Evolutionary conservation across 2,797 vertebrate genomes (phyloP), one percentile per base, ranked within the genome.

Genomic region (Spinus pinus): DNA sequence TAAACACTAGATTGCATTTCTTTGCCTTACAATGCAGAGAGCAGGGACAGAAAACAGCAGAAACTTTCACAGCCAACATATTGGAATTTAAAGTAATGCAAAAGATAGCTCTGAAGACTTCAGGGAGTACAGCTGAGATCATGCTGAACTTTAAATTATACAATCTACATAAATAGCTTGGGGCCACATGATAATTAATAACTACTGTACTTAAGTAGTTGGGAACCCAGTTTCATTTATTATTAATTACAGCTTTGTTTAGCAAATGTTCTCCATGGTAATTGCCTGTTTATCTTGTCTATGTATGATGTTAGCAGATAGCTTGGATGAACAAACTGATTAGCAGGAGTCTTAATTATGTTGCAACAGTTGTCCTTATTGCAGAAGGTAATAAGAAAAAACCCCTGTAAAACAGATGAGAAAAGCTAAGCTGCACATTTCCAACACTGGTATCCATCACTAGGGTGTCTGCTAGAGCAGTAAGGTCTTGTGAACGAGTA

Each of bases 241-340:
- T 96, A 96, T 96, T 97, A 96, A 96, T 95, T 94, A 85, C 60
- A 93, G 27, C 85, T 93, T 96, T 97, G 93, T 96, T 96, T 95
- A 95, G 94, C 70, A 96, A 96, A 86, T 95, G 79, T 94, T 93
- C 75, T 95, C 70, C 57, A 60, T 44, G 46, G 50, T 93, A 96
- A 95, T 96, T 89, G 64, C 35, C 86, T 95, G 86, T 96, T 96
- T 96, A 92, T 95, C 92, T 93, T 96, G 78, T 92, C 85, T 90
- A 66, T 51, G 23, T 95, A 80, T 64, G 78, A 90, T 96, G 74
- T 87, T 95, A 93, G 89, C 47, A 84, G 87, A 95, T 92, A 97
- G 57, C 53, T 93, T 79, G 87, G 86, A 86, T 94, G 81, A 94
- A 50, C 49, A 91, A 91, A 93, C 58, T 94, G 94, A 96, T 96